Evolutionary conservation across 2,888 invertebrate species (phyloP).

Genomic region (Chloroclysta siterata): DNA sequence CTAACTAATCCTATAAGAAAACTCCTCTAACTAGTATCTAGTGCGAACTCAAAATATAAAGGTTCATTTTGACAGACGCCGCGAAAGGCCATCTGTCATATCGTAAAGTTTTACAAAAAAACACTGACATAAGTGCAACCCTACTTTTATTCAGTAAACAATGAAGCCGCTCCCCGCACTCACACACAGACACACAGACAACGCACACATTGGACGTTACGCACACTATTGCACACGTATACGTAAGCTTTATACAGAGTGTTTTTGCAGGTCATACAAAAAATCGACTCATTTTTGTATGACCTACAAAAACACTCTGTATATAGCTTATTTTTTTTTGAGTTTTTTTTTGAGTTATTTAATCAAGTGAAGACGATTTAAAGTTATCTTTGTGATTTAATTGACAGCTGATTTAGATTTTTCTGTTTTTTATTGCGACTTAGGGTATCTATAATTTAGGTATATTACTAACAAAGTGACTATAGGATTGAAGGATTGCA

Average conservation of each 20-base stretch:
- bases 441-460: too few species aligned
- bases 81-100: conserved; percentile 11
- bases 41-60: too few species aligned
- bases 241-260: conserved; percentile 15
- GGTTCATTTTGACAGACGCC: background rate
- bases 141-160: conserved; percentile 26
- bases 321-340: background rate
- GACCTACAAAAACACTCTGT: conserved; percentile 10
- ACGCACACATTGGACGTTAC: conserved; percentile 24
- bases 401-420: too few species aligned
- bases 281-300: background rate
- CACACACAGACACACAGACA: conserved; percentile 34
- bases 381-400: too few species aligned
- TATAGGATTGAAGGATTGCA: too few species aligned
- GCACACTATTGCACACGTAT: conserved; percentile 4
- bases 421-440: too few species aligned
- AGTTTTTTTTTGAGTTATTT: too few species aligned
- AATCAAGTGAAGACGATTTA: too few species aligned
- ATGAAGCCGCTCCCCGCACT: conserved; percentile 25
- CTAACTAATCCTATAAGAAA: background rate
- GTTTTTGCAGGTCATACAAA: background rate
- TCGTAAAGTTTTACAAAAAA: conserved; percentile 6
- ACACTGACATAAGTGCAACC: conserved; percentile 9
- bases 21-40: background rate
- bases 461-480: too few species aligned